Conservation (phyloP, 1,140 invertebrate species). For the Trachymyrmex cornetzi region DNA sequence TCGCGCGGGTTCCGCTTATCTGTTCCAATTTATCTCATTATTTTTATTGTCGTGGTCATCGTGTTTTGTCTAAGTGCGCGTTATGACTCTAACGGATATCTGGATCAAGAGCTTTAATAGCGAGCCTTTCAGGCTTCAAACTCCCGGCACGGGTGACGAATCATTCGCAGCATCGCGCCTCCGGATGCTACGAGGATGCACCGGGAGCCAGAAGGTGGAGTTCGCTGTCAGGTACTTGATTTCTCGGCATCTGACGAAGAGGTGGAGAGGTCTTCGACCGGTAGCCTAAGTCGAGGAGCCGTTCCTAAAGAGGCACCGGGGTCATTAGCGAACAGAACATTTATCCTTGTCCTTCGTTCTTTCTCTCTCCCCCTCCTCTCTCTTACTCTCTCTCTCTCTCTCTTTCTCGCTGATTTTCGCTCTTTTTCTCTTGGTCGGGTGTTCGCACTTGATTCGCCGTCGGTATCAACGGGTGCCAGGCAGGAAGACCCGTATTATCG, state of each 20-base stretch:
- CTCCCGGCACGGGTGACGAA: conserved; percentile 39
- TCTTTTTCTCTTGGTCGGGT: conserved; percentile 74
- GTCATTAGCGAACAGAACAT: conserved; percentile 83
- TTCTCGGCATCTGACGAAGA: conserved; percentile 68
- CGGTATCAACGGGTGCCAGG: conserved; percentile 86
- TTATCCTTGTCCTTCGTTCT: conserved; percentile 81
- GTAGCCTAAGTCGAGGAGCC: conserved; percentile 77
- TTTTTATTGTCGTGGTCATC: neutral
- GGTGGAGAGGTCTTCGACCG: conserved; percentile 76
- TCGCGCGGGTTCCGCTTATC: neutral
- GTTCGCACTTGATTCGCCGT: conserved; percentile 84
- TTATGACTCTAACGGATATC: conserved; percentile 3
- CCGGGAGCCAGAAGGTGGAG: conserved; percentile 76
- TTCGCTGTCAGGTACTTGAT: conserved; percentile 75
- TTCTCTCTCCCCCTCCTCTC: conserved; percentile 51
- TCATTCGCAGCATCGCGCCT: conserved; percentile 51
- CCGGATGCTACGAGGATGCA: conserved; percentile 61
- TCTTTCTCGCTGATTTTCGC: conserved; percentile 50
- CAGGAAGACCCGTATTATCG: conserved; percentile 86
- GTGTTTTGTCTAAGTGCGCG: neutral
- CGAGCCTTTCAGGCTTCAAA: neutral
- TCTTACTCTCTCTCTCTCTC: conserved; percentile 39
- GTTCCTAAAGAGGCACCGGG: conserved; percentile 78
- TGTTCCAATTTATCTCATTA: neutral
- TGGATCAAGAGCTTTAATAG: neutral